Evolutionary conservation across 2,888 invertebrate genomes (phyloP), one percentile per base, ranked within the genome.

Genomic region (Pseudoips prasinana): DNA sequence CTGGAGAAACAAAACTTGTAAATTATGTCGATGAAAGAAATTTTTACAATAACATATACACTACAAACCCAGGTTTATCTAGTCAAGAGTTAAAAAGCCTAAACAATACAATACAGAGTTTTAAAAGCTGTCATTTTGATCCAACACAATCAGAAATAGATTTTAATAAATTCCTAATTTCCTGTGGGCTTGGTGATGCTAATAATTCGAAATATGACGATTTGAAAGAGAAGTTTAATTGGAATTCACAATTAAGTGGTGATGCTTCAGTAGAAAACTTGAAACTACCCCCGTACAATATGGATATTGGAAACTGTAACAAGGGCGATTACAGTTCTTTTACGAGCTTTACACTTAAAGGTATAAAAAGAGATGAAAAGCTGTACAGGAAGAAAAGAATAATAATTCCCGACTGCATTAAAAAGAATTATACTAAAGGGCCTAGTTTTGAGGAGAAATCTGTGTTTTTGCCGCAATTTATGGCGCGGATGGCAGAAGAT

Each of bases 361-460:
- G 64, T 0, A 39, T 64, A 0, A 57, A 46, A 18, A 56, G 54
- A 28, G 56, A 70, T 19, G 58, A 58, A 7, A 73, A 72, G 23
- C 8, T 33, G 0, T 66, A 60, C n/a, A 46, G 33, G 20, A 68
- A 65, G 39, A 55, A 43, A 2, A 42, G 37, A 6, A 5, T 41
- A 1, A n/a, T 46, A 0, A 57, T 50, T 37, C 46, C 44, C 1
- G 58, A 57, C 2, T 20, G 7, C 20, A 5, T 20, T 5, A 20
- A 20, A 20, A 3, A 20, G n/a, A 40, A 44, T 6, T 63, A 51
- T 8, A 71, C 67, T 0, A 56, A 41, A 47, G 75, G 73, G 0
- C 69, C 73, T 0, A 56, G 52, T 29, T 50, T 71, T 8, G 24
- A 62, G 4, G 73, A 74, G 20, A 75, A 74, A 29, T 47, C 48